Base-by-base conservation (phyloP, 1,140 invertebrate genomes). In the Pararge aegeria region DNA sequence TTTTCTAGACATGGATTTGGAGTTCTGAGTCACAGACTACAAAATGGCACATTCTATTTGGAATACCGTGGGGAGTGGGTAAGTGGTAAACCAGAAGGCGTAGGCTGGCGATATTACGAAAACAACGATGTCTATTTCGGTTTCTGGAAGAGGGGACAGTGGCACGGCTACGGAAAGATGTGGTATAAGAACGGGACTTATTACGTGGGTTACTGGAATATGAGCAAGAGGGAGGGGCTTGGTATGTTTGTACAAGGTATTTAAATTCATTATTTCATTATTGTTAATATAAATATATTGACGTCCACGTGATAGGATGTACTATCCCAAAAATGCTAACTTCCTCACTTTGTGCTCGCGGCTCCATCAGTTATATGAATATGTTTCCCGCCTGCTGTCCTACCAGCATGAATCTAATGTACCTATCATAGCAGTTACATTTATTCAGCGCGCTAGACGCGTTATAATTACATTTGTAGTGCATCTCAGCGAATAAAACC, bases 141-240 rank as follows among this genome's bases (percentile, higher is more conserved):
- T 5, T 87, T 92, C 52, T 95, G 93, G 90, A 82, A 86, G 40
- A 68, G 74, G 10, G 93, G 93, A 12, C 85, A 91, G 58, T 79
- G 91, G 15, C 81, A 94, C 34, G 94, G 94, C 0, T 93, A 93
- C 64, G 95, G 94, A 3, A 89, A 90, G 56, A 90, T 93, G 80
- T 93, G 92, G 92, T 91, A 92, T 60, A 52, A 63, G 0, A 78
- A 92, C 67, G 90, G 90, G 0, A 89, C 89, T 3, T 92, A 89
- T 64, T 94, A 93, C 56, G 90, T 91, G 20, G 93, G 93, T 0
- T 82, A 78, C 42, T 92, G 90, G 90, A 73, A 68, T 1, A 85
- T 78, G 49, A 72, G 78, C 66, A 53, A 75, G 49, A 83, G 60
- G 18, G 69, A 92, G 40, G 91, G 91, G 5, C 58, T 83, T 13